phyloP scores from a whole-genome alignment of 2,888 invertebrate species.

The Blomia tropicalis region DNA sequence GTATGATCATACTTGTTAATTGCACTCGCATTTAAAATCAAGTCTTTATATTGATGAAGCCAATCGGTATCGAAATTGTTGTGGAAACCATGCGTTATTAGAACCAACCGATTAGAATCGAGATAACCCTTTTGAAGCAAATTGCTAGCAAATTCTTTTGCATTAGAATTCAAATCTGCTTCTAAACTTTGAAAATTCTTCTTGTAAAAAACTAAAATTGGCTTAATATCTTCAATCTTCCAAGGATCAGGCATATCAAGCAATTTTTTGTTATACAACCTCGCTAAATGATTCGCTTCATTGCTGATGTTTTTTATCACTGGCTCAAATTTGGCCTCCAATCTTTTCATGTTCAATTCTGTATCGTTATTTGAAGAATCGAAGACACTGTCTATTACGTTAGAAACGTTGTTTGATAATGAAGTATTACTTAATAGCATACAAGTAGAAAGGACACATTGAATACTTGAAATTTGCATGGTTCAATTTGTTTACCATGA shows the following conservation, averaged over 20 bases:
- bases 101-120: constrained; percentile 12
- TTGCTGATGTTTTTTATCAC: background rate
- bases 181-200: background rate
- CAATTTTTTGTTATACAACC: background rate
- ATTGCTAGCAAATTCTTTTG: background rate
- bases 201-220: background rate
- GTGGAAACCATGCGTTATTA: constrained; percentile 19
- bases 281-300: background rate
- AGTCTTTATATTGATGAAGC: constrained; percentile 15
- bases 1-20: background rate
- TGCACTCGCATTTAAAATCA: background rate
- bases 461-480: too few species aligned
- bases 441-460: too few species aligned
- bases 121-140: constrained; percentile 7
- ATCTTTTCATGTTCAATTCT: too few species aligned
- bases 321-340: constrained; percentile 25
- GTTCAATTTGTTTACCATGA: too few species aligned
- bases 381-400: too few species aligned
- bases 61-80: constrained; percentile 19
- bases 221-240: constrained; percentile 9
- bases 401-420: too few species aligned
- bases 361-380: too few species aligned
- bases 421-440: too few species aligned
- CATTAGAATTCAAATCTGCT: background rate
- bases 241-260: constrained; percentile 14